phyloP scores from a whole-genome alignment of 2,113 vertebrate genomes.

The Phalacrocorax aristotelis region DNA sequence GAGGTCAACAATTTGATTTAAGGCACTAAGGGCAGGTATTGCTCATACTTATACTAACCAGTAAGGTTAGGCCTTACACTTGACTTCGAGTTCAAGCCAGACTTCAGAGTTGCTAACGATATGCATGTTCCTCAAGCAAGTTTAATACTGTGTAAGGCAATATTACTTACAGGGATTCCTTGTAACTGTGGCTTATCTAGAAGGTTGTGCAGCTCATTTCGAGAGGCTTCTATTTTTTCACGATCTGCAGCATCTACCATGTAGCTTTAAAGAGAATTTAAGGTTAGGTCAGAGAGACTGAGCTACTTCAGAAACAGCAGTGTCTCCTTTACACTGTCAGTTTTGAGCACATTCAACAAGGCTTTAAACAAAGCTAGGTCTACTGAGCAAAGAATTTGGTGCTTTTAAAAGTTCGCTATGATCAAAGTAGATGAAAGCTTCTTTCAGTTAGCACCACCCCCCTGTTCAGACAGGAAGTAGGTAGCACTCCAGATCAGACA shows the following conservation, averaged over 20 bases:
- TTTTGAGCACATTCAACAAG: not conserved
- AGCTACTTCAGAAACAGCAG: not conserved
- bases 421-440: not conserved
- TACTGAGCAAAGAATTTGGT: not conserved
- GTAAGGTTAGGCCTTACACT: not conserved
- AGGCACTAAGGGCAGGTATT: not conserved
- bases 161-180: slow-evolving; percentile 93
- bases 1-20: not conserved
- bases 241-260: slow-evolving; percentile 98
- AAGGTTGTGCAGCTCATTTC: slow-evolving; percentile 97
- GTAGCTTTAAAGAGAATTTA: slow-evolving; percentile 80
- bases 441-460: not conserved
- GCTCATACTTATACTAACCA: not conserved
- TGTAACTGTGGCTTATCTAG: slow-evolving; percentile 98
- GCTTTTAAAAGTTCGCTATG: not conserved
- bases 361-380: not conserved
- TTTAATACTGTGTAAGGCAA: not conserved
- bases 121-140: not conserved
- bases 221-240: slow-evolving; percentile 97
- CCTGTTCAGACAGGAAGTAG: not conserved
- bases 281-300: slow-evolving; percentile 8
- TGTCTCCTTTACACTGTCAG: not conserved
- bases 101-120: not conserved
- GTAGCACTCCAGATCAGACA: not conserved
- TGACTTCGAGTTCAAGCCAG: not conserved